Base-by-base conservation (phyloP, 2,888 invertebrate species). In the Desoria tigrina region DNA sequence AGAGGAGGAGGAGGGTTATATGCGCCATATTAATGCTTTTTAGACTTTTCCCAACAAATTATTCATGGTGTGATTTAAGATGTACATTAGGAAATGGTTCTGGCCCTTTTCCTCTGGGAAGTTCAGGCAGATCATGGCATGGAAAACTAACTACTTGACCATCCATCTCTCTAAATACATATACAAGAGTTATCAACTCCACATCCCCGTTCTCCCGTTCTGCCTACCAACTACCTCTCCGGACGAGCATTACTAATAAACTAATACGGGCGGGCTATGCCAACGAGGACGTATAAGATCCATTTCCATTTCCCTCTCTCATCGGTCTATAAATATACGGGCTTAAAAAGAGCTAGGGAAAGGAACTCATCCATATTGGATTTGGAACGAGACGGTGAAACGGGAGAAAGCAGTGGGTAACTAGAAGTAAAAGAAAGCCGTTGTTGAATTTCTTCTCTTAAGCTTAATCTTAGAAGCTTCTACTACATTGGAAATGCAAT, bases 41-140 rank as follows among this genome's bases (percentile, higher is more conserved):
- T 72, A 75, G 75, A 72, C 72, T 70, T 72, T 72, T 72, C 72
- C 65, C 71, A 63, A 73, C 72, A 75, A 75, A 75, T 75, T 75
- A 75, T 75, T 75, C 75, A 75, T 75, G 72, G 73, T 73, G 72
- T 75, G 75, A 75, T 75, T 75, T 75, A 75, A 73, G 75, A 75
- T 75, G 71, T 72, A 72, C 73, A 74, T 74, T 75, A 74, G 73
- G 72, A 75, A 75, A 75, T 72, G 73, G 71, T 65, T 65, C 69
- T 32, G 32, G 63, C 59, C 55, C 65, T 63, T 55, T 49, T 42
- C 39, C 42, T 42, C 42, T 16, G 57, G 51, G 51, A 51, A 51
- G 32, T 7, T 32, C 32, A 32, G 51, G 51, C 7, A 51, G 32
- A 32, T 32, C 32, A 32, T 32, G 32, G 32, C 32, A 32, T 32